Conservation (phyloP, 2,797 vertebrate species). For the Poliocrania exsul region DNA sequence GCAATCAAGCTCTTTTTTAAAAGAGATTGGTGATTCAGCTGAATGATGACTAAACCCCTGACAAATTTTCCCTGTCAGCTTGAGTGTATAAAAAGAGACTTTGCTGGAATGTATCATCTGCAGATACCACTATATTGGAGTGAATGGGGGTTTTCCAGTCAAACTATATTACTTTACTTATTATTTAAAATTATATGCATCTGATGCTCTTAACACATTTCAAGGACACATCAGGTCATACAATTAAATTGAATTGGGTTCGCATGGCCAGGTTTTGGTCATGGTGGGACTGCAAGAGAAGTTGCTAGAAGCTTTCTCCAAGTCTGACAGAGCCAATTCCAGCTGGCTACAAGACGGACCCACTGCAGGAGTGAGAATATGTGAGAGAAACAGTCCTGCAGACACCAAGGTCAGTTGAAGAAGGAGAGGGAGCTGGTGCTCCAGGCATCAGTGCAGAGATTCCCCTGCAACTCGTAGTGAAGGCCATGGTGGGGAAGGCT, state of each 20-base stretch:
- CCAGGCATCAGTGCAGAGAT: not conserved
- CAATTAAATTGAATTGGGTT: not conserved
- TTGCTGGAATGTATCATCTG: conserved; percentile 4
- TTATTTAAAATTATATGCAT: not conserved
- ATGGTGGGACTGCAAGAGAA: not conserved
- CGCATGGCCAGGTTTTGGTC: not conserved
- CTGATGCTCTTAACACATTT: not conserved
- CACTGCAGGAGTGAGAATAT: not conserved
- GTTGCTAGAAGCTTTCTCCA: not conserved
- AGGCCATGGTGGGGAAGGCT: not conserved
- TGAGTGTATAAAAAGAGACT: conserved; percentile 27
- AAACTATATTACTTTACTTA: not conserved
- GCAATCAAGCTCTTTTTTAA: conserved; percentile 6
- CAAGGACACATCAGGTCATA: not conserved
- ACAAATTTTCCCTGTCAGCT: conserved; percentile 27
- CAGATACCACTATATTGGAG: not conserved
- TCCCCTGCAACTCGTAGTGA: not conserved
- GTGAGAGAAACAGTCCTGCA: not conserved
- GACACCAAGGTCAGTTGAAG: not conserved
- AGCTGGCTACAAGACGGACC: not conserved
- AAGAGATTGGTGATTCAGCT: conserved; percentile 42
- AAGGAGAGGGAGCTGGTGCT: not conserved
- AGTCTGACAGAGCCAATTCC: not conserved
- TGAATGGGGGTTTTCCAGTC: not conserved
- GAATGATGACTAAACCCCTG: conserved; percentile 36